Conservation (phyloP, 2,797 vertebrate genomes). For the Bradypodion ventrale region DNA sequence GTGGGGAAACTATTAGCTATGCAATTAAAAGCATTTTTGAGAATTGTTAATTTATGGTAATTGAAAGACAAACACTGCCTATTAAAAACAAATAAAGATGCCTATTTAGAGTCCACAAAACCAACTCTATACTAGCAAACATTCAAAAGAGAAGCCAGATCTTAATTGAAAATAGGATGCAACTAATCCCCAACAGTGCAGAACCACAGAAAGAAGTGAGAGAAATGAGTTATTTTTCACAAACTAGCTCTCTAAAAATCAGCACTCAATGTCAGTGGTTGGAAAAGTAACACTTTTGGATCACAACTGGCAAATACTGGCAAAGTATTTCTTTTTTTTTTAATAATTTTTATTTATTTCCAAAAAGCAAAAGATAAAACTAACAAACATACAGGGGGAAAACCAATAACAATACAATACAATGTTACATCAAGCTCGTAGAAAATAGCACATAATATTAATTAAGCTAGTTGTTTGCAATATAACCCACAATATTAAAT, state of each 20-base stretch:
- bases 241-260: conserved; percentile 55
- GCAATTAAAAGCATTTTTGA: conserved; percentile 67
- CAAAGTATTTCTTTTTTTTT: no score
- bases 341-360: no score
- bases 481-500: no score
- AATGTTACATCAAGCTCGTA: no score
- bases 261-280: conserved; percentile 27
- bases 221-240: conserved; percentile 60
- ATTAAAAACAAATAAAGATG: conserved; percentile 67
- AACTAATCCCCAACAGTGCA: conserved; percentile 61
- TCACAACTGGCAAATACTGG: no score
- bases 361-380: no score
- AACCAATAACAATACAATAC: no score
- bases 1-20: conserved; percentile 56
- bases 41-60: conserved; percentile 73
- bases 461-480: no score
- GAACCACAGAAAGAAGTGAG: conserved; percentile 66
- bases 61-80: conserved; percentile 72
- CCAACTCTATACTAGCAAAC: conserved; percentile 70
- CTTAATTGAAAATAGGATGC: conserved; percentile 74
- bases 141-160: conserved; percentile 69
- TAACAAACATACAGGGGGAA: no score
- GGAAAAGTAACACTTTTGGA: background rate
- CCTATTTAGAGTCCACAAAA: conserved; percentile 68
- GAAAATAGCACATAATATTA: no score